Conservation (phyloP, 2,888 invertebrate species). For the Rhaphigaster nebulosa region DNA sequence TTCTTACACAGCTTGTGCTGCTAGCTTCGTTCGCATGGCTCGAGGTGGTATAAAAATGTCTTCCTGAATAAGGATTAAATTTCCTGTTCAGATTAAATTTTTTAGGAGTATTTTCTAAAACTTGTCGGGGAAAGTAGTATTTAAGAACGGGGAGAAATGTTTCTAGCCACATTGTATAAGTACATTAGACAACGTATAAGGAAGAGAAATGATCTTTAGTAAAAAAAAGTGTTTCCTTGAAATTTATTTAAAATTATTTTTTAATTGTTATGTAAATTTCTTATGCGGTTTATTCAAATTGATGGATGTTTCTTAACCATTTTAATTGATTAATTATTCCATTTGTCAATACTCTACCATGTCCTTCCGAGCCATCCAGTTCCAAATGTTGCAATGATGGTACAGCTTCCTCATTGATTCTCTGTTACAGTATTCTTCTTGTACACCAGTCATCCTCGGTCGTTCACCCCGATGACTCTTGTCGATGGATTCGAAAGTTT, state of each 20-base stretch:
- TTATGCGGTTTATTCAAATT: no score
- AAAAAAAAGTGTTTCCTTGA: not conserved
- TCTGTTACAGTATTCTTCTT: slow-evolving; percentile 10
- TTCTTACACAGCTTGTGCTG: no score
- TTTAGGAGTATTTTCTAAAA: no score
- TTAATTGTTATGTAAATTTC: no score
- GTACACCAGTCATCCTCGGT: not conserved
- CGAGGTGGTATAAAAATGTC: no score
- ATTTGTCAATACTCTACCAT: not conserved
- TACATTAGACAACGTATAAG: no score
- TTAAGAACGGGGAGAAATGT: not conserved
- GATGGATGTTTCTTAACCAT: not conserved
- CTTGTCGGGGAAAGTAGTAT: not conserved
- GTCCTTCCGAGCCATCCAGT: not conserved
- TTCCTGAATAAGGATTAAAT: not conserved
- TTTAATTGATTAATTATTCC: not conserved
- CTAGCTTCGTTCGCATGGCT: no score
- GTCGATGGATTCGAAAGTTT: not conserved
- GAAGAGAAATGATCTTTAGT: no score
- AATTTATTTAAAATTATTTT: no score
- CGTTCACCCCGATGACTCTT: slow-evolving; percentile 22
- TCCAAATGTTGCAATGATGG: not conserved
- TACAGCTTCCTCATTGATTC: not conserved
- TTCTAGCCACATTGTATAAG: not conserved
- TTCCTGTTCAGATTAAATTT: not conserved